Base-by-base conservation (phyloP, 1,140 invertebrate species). In the Bombus superbus region DNA sequence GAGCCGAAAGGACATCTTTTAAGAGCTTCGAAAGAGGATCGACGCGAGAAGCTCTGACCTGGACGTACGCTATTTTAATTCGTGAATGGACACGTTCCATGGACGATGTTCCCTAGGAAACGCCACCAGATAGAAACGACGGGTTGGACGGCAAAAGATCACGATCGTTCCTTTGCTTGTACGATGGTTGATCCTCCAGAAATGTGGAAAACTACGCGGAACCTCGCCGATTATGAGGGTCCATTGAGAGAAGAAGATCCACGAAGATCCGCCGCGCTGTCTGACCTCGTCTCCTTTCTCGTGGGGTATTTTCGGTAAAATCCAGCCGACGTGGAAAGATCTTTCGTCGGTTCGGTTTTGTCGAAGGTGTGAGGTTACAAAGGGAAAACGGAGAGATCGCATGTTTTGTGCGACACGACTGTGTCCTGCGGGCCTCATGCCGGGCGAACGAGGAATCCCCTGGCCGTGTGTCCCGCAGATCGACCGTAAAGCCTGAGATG, bases 361-460 rank as follows among this genome's bases (percentile, higher is more conserved):
- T 94, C 78, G 77, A 62, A 94, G 94, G 94, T 95, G 94, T 93
- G 93, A 95, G 91, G 82, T 93, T 94, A 94, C 94, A 95, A 95
- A 94, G 28, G 84, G 2, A 85, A 75, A 82, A 85, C 90, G 89
- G 89, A 22, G 57, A 91, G 91, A 92, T 93, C 92, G 68, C 81
- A 89, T 90, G 90, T 94, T 94, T 94, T 92, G 76, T 89, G 62
- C 28, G 57, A 82, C 35, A 42, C 44, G 75, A 18, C 57, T n/a
- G 32, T 83, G 86, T 92, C 73, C 85, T 85, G 77, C 73, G 28
- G 71, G 69, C 77, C 77, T 75, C 85, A 84, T 89, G 71, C 73
- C 57, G 76, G 25, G 71, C 66, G 72, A 86, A 47, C 75, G 73
- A 53, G 66, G 62, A 90, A 86, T 64, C 57, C 69, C 47, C 47